Evolutionary conservation across 2,888 invertebrate species (phyloP).

Genomic region (Cephus nigrinus): DNA sequence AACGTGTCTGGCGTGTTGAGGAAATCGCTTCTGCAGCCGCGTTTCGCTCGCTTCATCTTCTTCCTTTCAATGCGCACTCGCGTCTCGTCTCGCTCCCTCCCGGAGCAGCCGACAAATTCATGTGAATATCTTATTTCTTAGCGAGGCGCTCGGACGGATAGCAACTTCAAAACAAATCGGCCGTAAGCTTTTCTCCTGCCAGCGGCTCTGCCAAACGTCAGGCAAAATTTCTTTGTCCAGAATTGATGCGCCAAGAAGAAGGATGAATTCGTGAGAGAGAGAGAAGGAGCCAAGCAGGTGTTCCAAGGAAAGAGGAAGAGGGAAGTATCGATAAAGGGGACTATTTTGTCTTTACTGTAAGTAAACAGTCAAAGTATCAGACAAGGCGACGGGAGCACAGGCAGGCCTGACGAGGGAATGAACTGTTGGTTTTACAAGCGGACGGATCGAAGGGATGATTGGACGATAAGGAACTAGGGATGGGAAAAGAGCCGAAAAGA

Average conservation of each 20-base stretch:
- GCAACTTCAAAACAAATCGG: conserved; percentile 38
- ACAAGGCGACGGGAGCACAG: neutral
- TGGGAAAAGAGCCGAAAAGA: no score
- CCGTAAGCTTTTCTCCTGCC: neutral
- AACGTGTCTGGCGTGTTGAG: neutral
- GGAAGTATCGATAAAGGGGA: neutral
- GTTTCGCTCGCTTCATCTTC: neutral
- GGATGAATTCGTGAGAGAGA: neutral
- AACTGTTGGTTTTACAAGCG: no score
- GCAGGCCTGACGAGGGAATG: no score
- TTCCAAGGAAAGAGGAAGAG: conserved; percentile 16
- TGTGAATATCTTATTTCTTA: conserved; percentile 30
- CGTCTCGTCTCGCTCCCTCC: neutral
- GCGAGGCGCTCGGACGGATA: conserved; percentile 9
- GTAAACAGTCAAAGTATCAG: no score
- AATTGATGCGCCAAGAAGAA: neutral
- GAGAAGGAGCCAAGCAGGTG: neutral
- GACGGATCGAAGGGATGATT: no score
- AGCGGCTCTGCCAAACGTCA: neutral
- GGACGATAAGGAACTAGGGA: no score
- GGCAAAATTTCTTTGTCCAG: neutral
- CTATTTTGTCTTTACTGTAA: no score
- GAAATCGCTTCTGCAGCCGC: neutral
- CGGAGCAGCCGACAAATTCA: conserved; percentile 13
- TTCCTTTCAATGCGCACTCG: neutral